Base-by-base conservation (phyloP, 2,797 vertebrate genomes). In the Peromyscus aztecus region DNA sequence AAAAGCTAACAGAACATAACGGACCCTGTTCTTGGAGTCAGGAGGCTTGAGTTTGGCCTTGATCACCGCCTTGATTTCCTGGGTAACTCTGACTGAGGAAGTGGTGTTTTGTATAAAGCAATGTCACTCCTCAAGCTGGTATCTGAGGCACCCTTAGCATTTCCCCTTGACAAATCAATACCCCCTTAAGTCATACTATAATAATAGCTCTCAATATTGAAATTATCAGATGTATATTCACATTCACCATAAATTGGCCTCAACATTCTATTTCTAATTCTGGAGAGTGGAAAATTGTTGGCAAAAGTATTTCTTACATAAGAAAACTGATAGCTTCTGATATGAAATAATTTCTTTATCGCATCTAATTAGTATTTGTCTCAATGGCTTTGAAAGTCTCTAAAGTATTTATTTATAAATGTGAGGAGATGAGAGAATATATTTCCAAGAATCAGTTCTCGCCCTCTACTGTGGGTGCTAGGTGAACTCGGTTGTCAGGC, bases 351-450 rank as follows among this genome's bases (percentile, higher is more conserved):
- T 75, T 89, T 89, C 83, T 94, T n/a, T n/a, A 63, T 88, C 31
- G 52, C 69, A 6, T 59, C 31, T 92, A 85, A 71, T 75, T 76
- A 75, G 29, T 84, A 55, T 69, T 57, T 83, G 83, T 55, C 29
- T 88, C 24, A 95, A 89, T 84, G 80, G 2, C 40, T 96, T 65
- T 92, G 57, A 97, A 82, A 59, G 23, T 23, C 85, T 73, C 57
- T 89, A 34, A 89, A 52, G 29, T 16, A 23, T 43, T 75, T 88
- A 59, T 34, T 73, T 61, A 61, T 61, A 43, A 73, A 59, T 34
- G 19, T 46, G 14, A 75, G 69, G 37, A 61, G 52, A 37, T 75
- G 19, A 43, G 17, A 69, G 71, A 21, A 34, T 6, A 14, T 34
- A 31, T 31, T 14, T 40, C 24, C 27, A 37, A 31, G 27, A 59